phyloP scores from a whole-genome alignment of 2,888 invertebrate genomes.

The Papilio protenor region DNA sequence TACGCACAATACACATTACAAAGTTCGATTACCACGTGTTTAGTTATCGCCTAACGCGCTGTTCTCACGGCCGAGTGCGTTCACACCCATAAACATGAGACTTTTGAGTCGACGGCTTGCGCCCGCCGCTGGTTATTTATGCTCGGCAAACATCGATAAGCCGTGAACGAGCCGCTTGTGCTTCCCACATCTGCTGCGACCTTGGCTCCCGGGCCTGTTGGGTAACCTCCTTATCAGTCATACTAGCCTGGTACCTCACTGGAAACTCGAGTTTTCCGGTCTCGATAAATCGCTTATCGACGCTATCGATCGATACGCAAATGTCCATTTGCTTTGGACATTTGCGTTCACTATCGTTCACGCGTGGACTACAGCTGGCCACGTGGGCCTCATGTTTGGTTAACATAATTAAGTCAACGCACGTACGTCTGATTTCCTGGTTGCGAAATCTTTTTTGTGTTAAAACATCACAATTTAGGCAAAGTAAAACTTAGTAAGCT shows the following conservation, averaged over 20 bases:
- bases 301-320: constrained; percentile 54
- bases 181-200: constrained; percentile 83
- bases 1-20: constrained; percentile 41
- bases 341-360: constrained; percentile 63
- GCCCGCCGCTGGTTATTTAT: constrained; percentile 72
- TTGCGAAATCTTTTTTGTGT: constrained; percentile 58
- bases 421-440: constrained; percentile 69
- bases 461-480: constrained; percentile 75
- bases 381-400: constrained; percentile 68
- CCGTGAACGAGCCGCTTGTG: constrained; percentile 76
- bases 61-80: constrained; percentile 76
- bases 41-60: constrained; percentile 67
- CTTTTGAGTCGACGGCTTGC: constrained; percentile 45
- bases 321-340: constrained; percentile 44
- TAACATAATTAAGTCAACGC: constrained; percentile 72
- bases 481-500: constrained; percentile 80
- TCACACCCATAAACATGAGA: constrained; percentile 70
- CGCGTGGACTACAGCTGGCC: constrained; percentile 59
- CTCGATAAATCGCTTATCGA: constrained; percentile 62
- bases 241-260: constrained; percentile 68
- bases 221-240: constrained; percentile 81
- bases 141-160: constrained; percentile 79
- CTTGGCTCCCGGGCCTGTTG: constrained; percentile 78
- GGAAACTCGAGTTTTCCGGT: constrained; percentile 79
- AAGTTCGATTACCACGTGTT: constrained; percentile 71